Base-by-base conservation (phyloP, 2,113 vertebrate species). In the Macroglossus sobrinus region DNA sequence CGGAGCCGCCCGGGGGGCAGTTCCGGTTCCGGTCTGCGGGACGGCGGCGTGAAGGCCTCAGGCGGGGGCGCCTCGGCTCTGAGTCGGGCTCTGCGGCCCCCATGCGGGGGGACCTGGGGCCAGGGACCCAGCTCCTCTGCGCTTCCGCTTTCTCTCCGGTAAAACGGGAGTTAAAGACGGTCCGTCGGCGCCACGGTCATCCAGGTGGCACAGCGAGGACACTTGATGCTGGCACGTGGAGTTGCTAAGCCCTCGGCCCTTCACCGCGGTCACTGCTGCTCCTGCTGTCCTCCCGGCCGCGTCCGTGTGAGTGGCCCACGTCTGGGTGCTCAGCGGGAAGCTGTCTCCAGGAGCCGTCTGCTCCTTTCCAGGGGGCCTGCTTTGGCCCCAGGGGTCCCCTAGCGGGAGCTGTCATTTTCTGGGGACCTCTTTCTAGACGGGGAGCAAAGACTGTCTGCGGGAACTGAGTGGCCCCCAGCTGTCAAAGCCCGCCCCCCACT, bases 241-340 rank as follows among this genome's bases (percentile, higher is more conserved):
- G 1, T n/a, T n/a, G n/a, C 7, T 26, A 2, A 0, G 87, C 59
- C 14, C 26, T 47, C 9, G 1, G 61, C 26, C 16, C 5, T 7
- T 13, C 0, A 26, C 4, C 9, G 7, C 8, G 14, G 9, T 8
- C 3, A 24, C 1, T 16, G 7, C 5, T 21, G 3, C n/a, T 28
- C 1, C 38, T 8, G 47, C n/a, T 40, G 5, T 35, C 7, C 0
- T 28, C 7, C 30, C 28, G 9, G 1, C 30, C 0, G 0, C 24
- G 10, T 30, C 10, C 1, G 19, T 1, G 53, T 1, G 33, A 18
- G 9, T 0, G 5, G n/a, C 15, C 9, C 53, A 43, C 9, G 28
- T 47, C 19, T 7, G 61, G 7, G 2, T 0, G 14, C 15, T 19
- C 4, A 15, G 21, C 5, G 0, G 80, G 21, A 8, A 6, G 18